These are phyloP conservation scores for Microctonus hyperodae DNA, from an alignment of 2,888 invertebrate species.

Conservation along the genomic window DNA sequence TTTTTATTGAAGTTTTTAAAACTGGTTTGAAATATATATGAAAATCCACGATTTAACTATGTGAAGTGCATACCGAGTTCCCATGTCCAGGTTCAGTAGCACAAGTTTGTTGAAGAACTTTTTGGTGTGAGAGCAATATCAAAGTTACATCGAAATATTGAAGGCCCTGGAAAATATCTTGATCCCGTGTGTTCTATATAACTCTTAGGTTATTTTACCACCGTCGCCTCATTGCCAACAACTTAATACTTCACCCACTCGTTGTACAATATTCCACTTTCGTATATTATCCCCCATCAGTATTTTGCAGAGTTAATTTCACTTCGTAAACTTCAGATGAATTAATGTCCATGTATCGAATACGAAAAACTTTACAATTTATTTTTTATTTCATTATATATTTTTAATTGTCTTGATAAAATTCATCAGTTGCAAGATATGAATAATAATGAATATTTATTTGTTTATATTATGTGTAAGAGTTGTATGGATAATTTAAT, in stretches of 20 bases:
- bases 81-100: not conserved
- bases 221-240: constrained; percentile 1
- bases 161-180: constrained; percentile 8
- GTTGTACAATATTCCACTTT: not conserved
- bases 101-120: not conserved
- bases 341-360: not conserved
- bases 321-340: not conserved
- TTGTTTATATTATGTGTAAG: too few species aligned
- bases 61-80: not conserved
- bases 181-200: constrained; percentile 2
- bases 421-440: too few species aligned
- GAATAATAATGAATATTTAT: too few species aligned
- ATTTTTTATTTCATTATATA: too few species aligned
- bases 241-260: not conserved
- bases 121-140: constrained; percentile 8
- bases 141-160: constrained; percentile 19
- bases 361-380: not conserved
- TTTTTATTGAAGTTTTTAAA: not conserved
- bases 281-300: not conserved
- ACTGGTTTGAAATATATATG: not conserved
- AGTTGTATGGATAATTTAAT: too few species aligned
- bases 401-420: too few species aligned
- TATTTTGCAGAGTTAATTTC: not conserved
- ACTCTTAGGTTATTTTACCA: not conserved
- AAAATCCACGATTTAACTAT: not conserved